Conservation (phyloP, 2,797 vertebrate genomes). For the Champsocephalus esox region DNA sequence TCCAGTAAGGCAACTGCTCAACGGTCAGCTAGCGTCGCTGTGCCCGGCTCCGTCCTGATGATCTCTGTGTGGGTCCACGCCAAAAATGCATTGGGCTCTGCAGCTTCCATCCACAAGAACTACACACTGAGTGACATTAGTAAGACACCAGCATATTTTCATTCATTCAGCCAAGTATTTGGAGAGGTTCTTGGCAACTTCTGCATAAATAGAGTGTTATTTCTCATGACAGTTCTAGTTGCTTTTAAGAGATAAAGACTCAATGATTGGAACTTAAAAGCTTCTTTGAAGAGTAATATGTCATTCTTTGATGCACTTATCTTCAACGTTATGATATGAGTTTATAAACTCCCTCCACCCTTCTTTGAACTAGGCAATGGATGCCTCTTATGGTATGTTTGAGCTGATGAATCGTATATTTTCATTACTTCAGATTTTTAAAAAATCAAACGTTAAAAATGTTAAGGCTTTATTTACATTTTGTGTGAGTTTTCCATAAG, state of each 20-base stretch:
- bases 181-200: not conserved
- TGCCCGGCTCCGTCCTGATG: conserved; percentile 45
- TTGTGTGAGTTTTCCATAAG: too few species aligned
- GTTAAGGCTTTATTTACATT: too few species aligned
- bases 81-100: conserved; percentile 84
- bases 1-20: conserved; percentile 9
- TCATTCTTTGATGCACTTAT: not conserved
- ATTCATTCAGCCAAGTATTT: not conserved
- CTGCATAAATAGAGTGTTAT: not conserved
- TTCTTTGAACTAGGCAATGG: not conserved
- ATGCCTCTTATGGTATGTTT: not conserved
- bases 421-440: not conserved
- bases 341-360: not conserved
- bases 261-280: not conserved
- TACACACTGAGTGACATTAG: conserved; percentile 86
- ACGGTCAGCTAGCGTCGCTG: conserved; percentile 62
- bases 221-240: not conserved
- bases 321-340: not conserved
- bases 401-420: not conserved
- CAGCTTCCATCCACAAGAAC: conserved; percentile 63
- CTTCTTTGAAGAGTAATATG: not conserved
- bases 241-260: not conserved
- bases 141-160: conserved; percentile 56
- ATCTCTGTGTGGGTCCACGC: conserved; percentile 82
- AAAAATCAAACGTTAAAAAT: not conserved